Evolutionary conservation across 2,113 vertebrate species (phyloP), one percentile per base, ranked within the genome.

Genomic region (Patagioenas fasciata): DNA sequence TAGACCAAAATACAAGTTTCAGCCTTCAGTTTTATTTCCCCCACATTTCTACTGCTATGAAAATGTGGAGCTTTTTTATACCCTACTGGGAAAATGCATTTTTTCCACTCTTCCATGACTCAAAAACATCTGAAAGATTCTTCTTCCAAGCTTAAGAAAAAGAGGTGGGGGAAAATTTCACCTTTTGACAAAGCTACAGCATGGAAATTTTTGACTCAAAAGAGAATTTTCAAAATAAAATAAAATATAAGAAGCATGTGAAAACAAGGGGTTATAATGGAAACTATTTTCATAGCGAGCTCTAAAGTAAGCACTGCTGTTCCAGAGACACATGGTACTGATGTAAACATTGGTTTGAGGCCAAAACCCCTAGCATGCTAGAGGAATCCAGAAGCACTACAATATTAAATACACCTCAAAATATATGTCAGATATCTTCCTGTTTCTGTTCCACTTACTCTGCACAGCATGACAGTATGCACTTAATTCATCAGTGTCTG

Each of bases 271-370:
- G 87, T 95, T 95, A 92, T 93, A 95, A 89, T 86, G 92, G 92
- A 95, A 97, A 96, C 89, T 94, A 79, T 95, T 97, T 96, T 88
- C 88, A 73, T 94, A 92, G 85, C 67, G 82, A 91, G 69, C 89
- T 88, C 95, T 95, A 85, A 94, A 95, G 92, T 91, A 96, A 95
- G 95, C 86, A 89, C 74, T 91, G 85, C 85, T 96, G 82, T 90
- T 96, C 88, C 80, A 90, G 81, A 94, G 85, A 95, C 90, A 94
- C 90, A 94, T 91, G 90, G 91, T 92, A 93, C 83, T 96, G 96
- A 96, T 95, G 89, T 89, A 95, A 96, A 95, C 71, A 92, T 88
- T 96, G 94, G 64, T 93, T 88, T 54, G 70, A 92, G 90, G 93
- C 94, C 95, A 97, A 93, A 96, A 54, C 65, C 85, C 85, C 88